Conservation (phyloP, 2,888 invertebrate species). For the Belgica antarctica region DNA sequence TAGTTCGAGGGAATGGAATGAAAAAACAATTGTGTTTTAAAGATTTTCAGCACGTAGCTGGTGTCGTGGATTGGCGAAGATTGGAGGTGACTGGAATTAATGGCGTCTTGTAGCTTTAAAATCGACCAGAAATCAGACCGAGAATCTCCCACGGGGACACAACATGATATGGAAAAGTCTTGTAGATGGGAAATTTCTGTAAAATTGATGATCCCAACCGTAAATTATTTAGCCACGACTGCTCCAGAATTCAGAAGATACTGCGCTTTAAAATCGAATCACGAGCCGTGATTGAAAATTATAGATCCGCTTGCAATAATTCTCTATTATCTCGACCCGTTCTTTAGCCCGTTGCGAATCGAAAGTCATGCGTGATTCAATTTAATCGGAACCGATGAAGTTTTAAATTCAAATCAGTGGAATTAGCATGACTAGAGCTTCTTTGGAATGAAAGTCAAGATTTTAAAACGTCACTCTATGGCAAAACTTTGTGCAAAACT, state of each 20-base stretch:
- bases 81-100: neutral
- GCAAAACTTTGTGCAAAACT: neutral
- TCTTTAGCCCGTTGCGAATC: neutral
- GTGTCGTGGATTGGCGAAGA: constrained; percentile 4
- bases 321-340: constrained; percentile 26
- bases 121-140: neutral
- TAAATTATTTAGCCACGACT: neutral
- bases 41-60: constrained; percentile 38
- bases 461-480: constrained; percentile 1
- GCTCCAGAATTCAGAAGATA: neutral
- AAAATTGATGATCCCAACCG: neutral
- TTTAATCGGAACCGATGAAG: constrained; percentile 15
- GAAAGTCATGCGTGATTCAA: constrained; percentile 1
- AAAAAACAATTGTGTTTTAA: constrained; percentile 41
- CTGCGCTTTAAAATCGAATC: constrained; percentile 33
- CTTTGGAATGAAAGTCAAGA: constrained; percentile 16
- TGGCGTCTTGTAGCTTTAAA: neutral
- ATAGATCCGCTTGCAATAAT: constrained; percentile 40
- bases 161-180: neutral
- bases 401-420: neutral
- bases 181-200: neutral
- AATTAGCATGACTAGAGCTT: constrained; percentile 18
- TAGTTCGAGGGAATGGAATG: neutral
- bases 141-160: neutral
- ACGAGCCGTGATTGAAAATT: constrained; percentile 43